phyloP scores from a whole-genome alignment of 2,797 vertebrate species.

The Parauchenoglanis punctatus region DNA sequence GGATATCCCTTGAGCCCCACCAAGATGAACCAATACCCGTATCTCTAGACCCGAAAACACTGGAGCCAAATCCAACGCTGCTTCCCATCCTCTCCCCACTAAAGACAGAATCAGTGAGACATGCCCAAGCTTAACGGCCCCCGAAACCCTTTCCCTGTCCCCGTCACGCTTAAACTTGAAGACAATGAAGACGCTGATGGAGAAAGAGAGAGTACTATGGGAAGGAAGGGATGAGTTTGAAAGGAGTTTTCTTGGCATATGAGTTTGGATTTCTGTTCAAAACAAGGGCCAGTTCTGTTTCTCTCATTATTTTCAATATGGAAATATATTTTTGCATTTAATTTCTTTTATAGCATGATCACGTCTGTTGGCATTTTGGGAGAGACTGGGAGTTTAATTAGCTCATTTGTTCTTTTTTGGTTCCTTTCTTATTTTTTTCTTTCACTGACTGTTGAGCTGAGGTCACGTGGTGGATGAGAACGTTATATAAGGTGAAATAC shows the following conservation, averaged over 20 bases:
- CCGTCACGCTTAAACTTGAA: conserved; percentile 74
- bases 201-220: conserved; percentile 58
- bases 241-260: conserved; percentile 58
- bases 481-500: conserved; percentile 77
- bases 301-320: conserved; percentile 58
- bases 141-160: conserved; percentile 53
- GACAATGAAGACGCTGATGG: conserved; percentile 64
- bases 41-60: conserved; percentile 87
- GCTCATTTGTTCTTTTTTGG: conserved; percentile 19
- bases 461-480: conserved; percentile 72
- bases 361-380: conserved; percentile 62
- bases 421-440: conserved; percentile 54
- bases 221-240: conserved; percentile 65
- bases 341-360: conserved; percentile 62
- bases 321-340: conserved; percentile 50
- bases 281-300: conserved; percentile 72
- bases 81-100: conserved; percentile 55
- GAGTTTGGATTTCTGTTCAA: conserved; percentile 39
- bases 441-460: conserved; percentile 70
- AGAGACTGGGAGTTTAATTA: conserved; percentile 55
- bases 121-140: conserved; percentile 47
- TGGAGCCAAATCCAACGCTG: conserved; percentile 74
- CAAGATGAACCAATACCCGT: conserved; percentile 99
- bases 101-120: conserved; percentile 47
- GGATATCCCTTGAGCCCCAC: conserved; percentile 99